Evolutionary conservation across 23 tunicate species (phyloP).

Genomic region (Styela clava): DNA sequence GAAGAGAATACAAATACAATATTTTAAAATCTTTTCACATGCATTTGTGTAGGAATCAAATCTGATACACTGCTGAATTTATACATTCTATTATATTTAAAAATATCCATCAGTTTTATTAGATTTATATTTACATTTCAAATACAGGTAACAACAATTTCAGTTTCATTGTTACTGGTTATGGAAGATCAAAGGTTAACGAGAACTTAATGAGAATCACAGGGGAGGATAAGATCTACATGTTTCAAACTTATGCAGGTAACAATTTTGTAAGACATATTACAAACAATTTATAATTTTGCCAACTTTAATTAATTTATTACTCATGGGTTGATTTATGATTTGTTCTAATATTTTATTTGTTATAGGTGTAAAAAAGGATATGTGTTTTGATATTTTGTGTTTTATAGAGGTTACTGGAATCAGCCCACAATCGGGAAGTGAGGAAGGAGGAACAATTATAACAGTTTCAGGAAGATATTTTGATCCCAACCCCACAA

Average conservation of each 20-base stretch:
- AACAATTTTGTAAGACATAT: neutral
- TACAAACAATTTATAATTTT: no score
- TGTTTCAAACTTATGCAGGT: slow-evolving; percentile 90
- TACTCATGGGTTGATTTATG: neutral
- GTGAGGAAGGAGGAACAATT: slow-evolving; percentile 53
- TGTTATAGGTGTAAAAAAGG: neutral
- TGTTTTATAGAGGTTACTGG: slow-evolving; percentile 41
- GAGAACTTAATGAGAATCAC: slow-evolving; percentile 2
- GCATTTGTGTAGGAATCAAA: no score
- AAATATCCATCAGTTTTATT: no score
- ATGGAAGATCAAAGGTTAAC: slow-evolving; percentile 45
- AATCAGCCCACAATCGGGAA: slow-evolving; percentile 61
- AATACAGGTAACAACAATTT: slow-evolving; percentile 55
- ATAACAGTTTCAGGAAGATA: slow-evolving; percentile 48
- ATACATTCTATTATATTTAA: no score
- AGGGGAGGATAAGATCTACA: slow-evolving; percentile 57
- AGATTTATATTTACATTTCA: no score
- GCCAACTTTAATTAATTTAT: neutral
- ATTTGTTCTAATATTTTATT: neutral
- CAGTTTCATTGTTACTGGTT: slow-evolving; percentile 57
- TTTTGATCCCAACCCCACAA: slow-evolving; percentile 40
- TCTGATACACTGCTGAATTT: no score
- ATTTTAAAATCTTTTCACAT: no score
- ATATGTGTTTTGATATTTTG: neutral
- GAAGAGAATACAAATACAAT: no score